These are phyloP conservation scores for Mohoua ochrocephala DNA, from an alignment of 2,113 vertebrate genomes.

Conservation along the genomic window DNA sequence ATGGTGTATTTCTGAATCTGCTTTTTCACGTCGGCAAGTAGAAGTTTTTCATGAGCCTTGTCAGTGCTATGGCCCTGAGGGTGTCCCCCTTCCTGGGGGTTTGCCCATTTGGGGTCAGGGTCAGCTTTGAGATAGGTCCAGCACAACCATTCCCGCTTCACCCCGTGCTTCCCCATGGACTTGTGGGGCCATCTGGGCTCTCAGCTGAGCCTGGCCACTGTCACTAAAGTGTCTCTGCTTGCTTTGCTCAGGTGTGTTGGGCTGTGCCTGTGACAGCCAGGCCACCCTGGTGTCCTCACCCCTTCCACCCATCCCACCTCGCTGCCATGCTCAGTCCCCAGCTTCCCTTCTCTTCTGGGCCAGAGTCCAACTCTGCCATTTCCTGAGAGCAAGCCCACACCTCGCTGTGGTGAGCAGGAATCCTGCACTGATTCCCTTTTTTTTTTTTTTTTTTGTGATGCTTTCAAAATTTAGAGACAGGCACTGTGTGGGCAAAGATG, in stretches of 20 bases:
- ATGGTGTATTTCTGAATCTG: neutral
- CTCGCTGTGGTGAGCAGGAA: neutral
- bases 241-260: neutral
- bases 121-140: neutral
- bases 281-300: neutral
- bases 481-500: neutral
- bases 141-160: neutral
- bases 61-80: neutral
- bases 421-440: neutral
- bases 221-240: neutral
- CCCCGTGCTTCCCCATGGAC: neutral
- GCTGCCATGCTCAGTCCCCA: accelerated
- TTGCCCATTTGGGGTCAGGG: neutral
- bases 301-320: neutral
- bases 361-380: neutral
- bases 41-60: neutral
- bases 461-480: neutral
- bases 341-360: neutral
- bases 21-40: neutral
- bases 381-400: neutral
- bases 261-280: neutral
- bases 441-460: neutral
- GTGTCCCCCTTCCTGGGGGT: neutral
- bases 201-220: neutral
- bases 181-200: neutral